Conservation (phyloP, 2,888 invertebrate species). For the Terebella lapidaria region DNA sequence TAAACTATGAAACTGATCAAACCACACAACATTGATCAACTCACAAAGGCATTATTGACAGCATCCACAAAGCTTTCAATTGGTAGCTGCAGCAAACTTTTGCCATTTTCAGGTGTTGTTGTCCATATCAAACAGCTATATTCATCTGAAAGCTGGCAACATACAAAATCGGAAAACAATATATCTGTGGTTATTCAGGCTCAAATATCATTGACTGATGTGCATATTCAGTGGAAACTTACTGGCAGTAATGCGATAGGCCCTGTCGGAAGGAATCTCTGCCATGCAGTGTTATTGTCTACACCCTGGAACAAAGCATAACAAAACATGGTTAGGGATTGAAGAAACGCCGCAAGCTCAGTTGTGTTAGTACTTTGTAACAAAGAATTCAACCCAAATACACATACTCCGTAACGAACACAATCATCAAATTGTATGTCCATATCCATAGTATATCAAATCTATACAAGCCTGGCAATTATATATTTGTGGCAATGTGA, state of each 20-base stretch:
- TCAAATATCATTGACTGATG: neutral
- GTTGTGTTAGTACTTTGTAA: too few relatives aligned
- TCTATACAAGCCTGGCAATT: too few relatives aligned
- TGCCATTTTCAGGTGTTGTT: slow-evolving; percentile 70
- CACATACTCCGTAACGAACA: too few relatives aligned
- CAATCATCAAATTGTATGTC: too few relatives aligned
- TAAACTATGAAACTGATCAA: too few relatives aligned
- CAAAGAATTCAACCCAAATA: too few relatives aligned
- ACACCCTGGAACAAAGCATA: slow-evolving; percentile 57
- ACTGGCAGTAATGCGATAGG: slow-evolving; percentile 85
- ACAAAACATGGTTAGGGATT: too few relatives aligned
- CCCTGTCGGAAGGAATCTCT: slow-evolving; percentile 86
- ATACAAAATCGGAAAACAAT: neutral
- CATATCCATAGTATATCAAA: too few relatives aligned
- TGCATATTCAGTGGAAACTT: slow-evolving; percentile 22
- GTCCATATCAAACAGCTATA: slow-evolving; percentile 94
- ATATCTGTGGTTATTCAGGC: neutral
- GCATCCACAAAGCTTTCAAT: slow-evolving; percentile 81
- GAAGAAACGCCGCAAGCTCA: too few relatives aligned
- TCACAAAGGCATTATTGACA: slow-evolving; percentile 79
- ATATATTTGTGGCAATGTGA: too few relatives aligned
- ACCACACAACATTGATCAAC: too few relatives aligned
- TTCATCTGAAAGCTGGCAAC: slow-evolving; percentile 27
- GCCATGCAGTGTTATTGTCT: slow-evolving; percentile 89
- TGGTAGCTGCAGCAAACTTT: slow-evolving; percentile 65